These are phyloP conservation scores for Danio aesculapii DNA, from an alignment of 2,797 vertebrate species.

Conservation along the genomic window DNA sequence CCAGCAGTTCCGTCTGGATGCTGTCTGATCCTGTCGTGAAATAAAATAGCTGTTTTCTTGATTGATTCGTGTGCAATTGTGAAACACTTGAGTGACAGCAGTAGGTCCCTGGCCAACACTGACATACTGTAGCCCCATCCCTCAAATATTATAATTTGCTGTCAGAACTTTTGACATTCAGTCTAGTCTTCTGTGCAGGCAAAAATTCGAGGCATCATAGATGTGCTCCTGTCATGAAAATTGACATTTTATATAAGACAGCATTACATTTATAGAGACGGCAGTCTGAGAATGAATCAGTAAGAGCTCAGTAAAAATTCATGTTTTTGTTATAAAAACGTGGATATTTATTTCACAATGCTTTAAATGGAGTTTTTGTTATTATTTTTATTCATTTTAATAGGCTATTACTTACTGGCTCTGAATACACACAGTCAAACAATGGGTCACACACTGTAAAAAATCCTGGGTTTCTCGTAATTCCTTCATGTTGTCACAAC, in stretches of 20 bases:
- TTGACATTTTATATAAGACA: neutral
- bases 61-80: neutral
- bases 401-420: no score
- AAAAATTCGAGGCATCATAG: neutral
- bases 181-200: neutral
- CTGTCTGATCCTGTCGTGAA: neutral
- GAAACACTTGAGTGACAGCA: neutral
- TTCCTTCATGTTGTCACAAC: no score
- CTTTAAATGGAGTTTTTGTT: no score
- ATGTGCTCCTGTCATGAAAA: neutral
- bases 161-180: neutral
- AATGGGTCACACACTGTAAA: no score
- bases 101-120: neutral
- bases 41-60: neutral
- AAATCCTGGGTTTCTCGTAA: no score
- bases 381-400: no score
- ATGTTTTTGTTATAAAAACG: no score
- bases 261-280: neutral
- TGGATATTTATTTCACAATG: no score
- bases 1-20: conserved; percentile 1
- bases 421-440: no score
- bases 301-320: no score
- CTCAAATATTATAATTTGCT: conserved; percentile 25
- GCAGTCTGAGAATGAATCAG: neutral
- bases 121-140: conserved; percentile 3